A percentile compares a stretch with the other conserved stretches of the same genome.
These are phyloP conservation scores for Morone chrysops DNA, from an alignment of 2,113 vertebrate species.

Conservation along the genomic window DNA sequence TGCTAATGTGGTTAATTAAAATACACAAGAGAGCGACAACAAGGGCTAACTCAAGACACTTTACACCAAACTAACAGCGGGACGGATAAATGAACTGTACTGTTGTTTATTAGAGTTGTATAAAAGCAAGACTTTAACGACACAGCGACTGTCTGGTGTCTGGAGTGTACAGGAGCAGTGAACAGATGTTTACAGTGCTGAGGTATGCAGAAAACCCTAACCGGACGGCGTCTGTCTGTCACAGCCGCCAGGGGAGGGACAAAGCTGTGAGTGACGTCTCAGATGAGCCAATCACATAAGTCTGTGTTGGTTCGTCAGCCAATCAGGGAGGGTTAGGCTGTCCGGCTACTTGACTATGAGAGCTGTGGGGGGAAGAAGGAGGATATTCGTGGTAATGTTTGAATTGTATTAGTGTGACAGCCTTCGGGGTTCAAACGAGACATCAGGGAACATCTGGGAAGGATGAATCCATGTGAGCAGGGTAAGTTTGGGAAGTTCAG, in stretches of 20 bases:
- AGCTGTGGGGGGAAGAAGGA: constrained; percentile 23
- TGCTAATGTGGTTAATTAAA: constrained; percentile 6
- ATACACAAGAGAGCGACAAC: neutral
- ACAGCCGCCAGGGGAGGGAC: constrained; percentile 31
- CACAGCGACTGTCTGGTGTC: too few relatives aligned
- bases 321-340: constrained; percentile 55
- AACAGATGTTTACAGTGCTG: constrained; percentile 12
- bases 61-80: neutral
- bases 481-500: constrained; percentile 52
- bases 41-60: neutral
- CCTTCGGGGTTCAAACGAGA: neutral
- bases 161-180: neutral
- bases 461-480: neutral
- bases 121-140: neutral
- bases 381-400: constrained; percentile 18
- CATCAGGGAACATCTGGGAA: neutral
- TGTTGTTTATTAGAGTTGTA: neutral
- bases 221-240: neutral
- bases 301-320: constrained; percentile 36
- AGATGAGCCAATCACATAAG: constrained; percentile 53
- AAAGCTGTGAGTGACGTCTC: constrained; percentile 43
- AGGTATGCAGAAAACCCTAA: neutral
- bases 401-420: neutral
- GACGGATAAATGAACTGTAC: neutral
- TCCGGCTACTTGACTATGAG: constrained; percentile 73